Evolutionary conservation across 37 sponge, comb jelly and placozoan species (phyloP).

Genomic region (Eunapius fragilis): DNA sequence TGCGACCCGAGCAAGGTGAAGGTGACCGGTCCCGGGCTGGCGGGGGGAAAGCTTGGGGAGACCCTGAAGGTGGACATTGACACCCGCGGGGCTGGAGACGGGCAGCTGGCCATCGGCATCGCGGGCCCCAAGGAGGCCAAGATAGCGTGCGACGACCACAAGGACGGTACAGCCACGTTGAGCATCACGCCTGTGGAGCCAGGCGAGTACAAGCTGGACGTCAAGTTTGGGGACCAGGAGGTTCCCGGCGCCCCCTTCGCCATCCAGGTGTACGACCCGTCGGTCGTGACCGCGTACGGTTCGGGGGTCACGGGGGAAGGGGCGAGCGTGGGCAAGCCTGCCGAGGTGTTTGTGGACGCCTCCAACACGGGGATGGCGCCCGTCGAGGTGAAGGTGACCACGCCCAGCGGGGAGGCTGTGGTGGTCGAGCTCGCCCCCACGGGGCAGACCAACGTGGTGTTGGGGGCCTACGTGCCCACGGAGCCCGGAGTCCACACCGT

Average conservation of each 20-base stretch:
- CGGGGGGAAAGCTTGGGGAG: constrained; percentile 36
- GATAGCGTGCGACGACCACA: constrained; percentile 59
- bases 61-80: constrained; percentile 68
- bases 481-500: constrained; percentile 76
- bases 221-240: constrained; percentile 68
- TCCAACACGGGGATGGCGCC: constrained; percentile 73
- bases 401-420: constrained; percentile 52
- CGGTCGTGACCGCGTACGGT: constrained; percentile 73
- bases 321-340: constrained; percentile 62
- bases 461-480: constrained; percentile 56
- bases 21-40: constrained; percentile 69
- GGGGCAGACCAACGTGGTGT: constrained; percentile 19
- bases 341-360: constrained; percentile 80
- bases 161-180: constrained; percentile 69
- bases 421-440: constrained; percentile 14
- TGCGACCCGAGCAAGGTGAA: constrained; percentile 64
- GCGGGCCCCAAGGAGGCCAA: constrained; percentile 52
- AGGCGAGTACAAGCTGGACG: constrained; percentile 76
- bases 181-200: constrained; percentile 52
- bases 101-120: constrained; percentile 62
- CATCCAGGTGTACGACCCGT: constrained; percentile 81
- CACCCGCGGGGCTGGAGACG: constrained; percentile 82
- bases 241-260: constrained; percentile 76
- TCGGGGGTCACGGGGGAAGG: constrained; percentile 91
- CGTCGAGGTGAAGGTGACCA: constrained; percentile 60